phyloP scores from a whole-genome alignment of 2,888 invertebrate genomes.

The Tipula unca region DNA sequence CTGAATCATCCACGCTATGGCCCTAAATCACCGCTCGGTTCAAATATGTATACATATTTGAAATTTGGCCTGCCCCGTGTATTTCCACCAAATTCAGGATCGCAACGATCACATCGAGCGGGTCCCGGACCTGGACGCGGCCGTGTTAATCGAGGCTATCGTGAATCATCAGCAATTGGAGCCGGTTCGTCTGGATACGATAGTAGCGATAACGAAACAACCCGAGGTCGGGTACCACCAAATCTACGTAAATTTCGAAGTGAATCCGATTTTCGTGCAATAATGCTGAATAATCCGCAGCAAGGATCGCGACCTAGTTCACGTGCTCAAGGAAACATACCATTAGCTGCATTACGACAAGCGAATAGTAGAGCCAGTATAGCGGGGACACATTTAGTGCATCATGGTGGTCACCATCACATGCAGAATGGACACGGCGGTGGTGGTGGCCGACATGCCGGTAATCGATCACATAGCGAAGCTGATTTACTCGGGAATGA shows the following conservation, averaged over 20 bases:
- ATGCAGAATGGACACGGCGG: conserved; percentile 32
- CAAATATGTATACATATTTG: conserved; percentile 88
- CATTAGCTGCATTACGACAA: conserved; percentile 60
- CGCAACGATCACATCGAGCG: conserved; percentile 53
- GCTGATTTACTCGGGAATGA: conserved; percentile 69
- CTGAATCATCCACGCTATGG: conserved; percentile 77
- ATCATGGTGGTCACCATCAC: conserved; percentile 20
- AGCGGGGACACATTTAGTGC: conserved; percentile 29
- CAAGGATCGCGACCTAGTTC: conserved; percentile 39
- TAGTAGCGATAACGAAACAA: conserved; percentile 76
- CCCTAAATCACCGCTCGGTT: conserved; percentile 77
- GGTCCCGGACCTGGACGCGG: conserved; percentile 45
- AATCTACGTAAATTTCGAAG: conserved; percentile 65
- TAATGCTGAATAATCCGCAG: conserved; percentile 28
- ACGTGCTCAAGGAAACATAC: conserved; percentile 42
- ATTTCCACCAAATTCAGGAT: conserved; percentile 74
- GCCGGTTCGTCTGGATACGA: conserved; percentile 84
- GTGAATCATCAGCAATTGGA: conserved; percentile 49
- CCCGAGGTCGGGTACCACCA: conserved; percentile 41
- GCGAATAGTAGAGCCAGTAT: conserved; percentile 55
- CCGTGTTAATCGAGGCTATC: conserved; percentile 44
- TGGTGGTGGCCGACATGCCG: conserved; percentile 34
- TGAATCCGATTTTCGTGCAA: conserved; percentile 71
- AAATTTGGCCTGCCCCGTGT: conserved; percentile 90
- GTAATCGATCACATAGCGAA: conserved; percentile 71